A percentile compares a stretch with the other conserved stretches of the same genome.
These are phyloP conservation scores for Athalia circularis DNA, from an alignment of 2,888 invertebrate species.

Conservation along the genomic window DNA sequence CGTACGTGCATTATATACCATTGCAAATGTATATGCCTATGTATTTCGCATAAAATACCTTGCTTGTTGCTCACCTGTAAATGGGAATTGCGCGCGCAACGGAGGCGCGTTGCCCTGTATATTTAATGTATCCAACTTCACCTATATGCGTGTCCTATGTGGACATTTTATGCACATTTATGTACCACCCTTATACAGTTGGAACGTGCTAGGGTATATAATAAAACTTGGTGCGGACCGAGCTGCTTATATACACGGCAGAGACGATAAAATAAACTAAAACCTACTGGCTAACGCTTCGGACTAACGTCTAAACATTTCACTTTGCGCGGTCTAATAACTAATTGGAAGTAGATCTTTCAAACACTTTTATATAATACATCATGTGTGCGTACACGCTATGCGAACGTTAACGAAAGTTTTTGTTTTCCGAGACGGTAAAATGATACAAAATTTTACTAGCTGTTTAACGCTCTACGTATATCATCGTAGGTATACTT, in stretches of 20 bases:
- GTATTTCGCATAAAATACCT: background rate
- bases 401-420: background rate
- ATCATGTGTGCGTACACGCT: constrained; percentile 3
- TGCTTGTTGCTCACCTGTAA: constrained; percentile 25
- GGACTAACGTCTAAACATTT: constrained; percentile 27
- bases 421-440: background rate
- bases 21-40: constrained; percentile 28
- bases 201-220: too few species aligned
- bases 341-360: constrained; percentile 27
- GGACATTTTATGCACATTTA: background rate
- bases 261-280: too few species aligned
- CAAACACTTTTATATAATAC: background rate
- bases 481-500: too few species aligned
- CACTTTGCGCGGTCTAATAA: constrained; percentile 4
- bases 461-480: too few species aligned
- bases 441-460: too few species aligned
- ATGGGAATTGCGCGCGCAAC: background rate
- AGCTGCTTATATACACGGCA: too few species aligned
- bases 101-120: background rate
- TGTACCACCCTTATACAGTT: too few species aligned
- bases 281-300: background rate
- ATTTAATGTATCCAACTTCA: background rate
- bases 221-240: too few species aligned
- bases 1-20: background rate
- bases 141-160: background rate